Conservation (phyloP, 1,140 invertebrate genomes). For the Drosophila bocki region DNA sequence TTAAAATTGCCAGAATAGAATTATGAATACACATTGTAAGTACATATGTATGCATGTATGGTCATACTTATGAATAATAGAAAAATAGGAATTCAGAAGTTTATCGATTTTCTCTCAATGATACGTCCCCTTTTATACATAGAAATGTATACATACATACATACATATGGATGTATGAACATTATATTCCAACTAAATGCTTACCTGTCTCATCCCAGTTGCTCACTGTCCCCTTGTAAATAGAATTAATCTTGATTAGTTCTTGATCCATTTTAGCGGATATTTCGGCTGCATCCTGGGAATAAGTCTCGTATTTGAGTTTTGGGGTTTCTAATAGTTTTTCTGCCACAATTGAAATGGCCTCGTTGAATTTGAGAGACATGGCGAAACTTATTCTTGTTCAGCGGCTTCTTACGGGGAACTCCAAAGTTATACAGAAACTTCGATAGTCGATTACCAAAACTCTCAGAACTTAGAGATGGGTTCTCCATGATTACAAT, state of each 20-base stretch:
- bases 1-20: background rate
- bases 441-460: no score
- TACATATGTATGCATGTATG: background rate
- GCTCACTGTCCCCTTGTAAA: slow-evolving; percentile 1
- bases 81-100: no score
- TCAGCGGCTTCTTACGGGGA: background rate
- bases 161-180: no score
- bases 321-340: background rate
- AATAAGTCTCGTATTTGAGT: background rate
- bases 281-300: slow-evolving; percentile 9
- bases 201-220: slow-evolving; percentile 16
- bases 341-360: background rate
- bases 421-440: background rate
- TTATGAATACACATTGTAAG: background rate
- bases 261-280: no score
- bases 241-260: slow-evolving; percentile 10
- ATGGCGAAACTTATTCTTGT: background rate
- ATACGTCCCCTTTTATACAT: background rate
- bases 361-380: background rate
- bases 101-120: background rate
- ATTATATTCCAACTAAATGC: background rate
- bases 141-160: background rate
- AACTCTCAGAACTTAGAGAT: background rate
- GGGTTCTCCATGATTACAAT: background rate
- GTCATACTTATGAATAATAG: background rate